phyloP scores from a whole-genome alignment of 1,140 invertebrate genomes.

The Lasioglossum albipes region DNA sequence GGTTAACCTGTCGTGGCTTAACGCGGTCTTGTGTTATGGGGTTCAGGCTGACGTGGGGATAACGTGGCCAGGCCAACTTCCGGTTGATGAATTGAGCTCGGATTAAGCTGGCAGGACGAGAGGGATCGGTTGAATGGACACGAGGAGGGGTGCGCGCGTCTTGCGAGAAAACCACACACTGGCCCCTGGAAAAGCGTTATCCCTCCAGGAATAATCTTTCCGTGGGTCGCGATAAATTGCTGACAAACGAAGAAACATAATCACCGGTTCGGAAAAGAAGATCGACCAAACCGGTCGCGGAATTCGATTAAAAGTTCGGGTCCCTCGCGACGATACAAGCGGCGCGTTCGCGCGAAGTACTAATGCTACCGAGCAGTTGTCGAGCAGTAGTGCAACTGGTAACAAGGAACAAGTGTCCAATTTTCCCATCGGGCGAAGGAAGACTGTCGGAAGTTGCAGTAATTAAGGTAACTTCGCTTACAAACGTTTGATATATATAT shows the following conservation, averaged over 20 bases:
- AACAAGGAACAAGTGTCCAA: not conserved
- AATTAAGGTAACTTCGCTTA: constrained; percentile 2
- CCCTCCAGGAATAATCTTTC: not conserved
- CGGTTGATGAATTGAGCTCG: constrained; percentile 56
- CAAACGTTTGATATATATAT: too few relatives aligned
- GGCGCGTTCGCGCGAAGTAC: not conserved
- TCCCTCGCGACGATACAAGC: too few relatives aligned
- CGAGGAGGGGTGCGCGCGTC: not conserved
- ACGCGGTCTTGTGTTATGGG: constrained; percentile 49
- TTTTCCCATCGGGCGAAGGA: not conserved
- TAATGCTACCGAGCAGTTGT: constrained; percentile 23
- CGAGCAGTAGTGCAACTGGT: not conserved
- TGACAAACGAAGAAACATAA: too few relatives aligned
- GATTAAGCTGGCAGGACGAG: constrained; percentile 49
- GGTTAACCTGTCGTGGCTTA: constrained; percentile 56
- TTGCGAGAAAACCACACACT: not conserved
- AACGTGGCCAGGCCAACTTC: constrained; percentile 52
- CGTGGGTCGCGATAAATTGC: not conserved
- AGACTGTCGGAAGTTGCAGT: not conserved
- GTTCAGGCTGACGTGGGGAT: constrained; percentile 43
- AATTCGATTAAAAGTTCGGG: constrained; percentile 39
- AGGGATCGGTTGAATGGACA: constrained; percentile 2
- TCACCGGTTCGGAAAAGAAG: not conserved
- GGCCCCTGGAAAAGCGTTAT: not conserved
- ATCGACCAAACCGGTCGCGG: not conserved